These are phyloP conservation scores for Drosophila subquinaria DNA, from an alignment of 2,888 invertebrate genomes.

Conservation along the genomic window DNA sequence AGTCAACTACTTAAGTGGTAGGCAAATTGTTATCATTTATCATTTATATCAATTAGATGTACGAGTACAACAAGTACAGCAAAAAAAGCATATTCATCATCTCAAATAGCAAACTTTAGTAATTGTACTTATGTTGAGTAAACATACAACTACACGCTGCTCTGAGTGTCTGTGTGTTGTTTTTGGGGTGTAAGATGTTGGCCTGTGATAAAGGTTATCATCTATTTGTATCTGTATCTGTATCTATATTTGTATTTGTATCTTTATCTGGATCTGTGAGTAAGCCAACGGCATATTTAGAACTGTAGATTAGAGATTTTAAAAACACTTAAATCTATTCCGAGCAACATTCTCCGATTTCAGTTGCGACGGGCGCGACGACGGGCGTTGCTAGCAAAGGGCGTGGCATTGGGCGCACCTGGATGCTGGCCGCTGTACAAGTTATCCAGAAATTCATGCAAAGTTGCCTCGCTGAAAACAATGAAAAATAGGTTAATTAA, in stretches of 20 bases:
- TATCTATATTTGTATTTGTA: background rate
- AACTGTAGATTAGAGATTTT: conserved; percentile 72
- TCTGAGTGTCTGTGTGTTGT: background rate
- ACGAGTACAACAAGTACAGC: conserved; percentile 44
- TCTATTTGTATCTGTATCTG: conserved; percentile 8
- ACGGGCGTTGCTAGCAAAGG: conserved; percentile 79
- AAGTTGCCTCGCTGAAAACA: conserved; percentile 84
- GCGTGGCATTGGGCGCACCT: conserved; percentile 74
- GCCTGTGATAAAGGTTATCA: conserved; percentile 17
- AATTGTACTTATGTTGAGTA: conserved; percentile 45
- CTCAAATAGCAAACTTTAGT: conserved; percentile 43
- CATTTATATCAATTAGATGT: conserved; percentile 6
- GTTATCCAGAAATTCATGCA: conserved; percentile 85
- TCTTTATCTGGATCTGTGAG: conserved; percentile 43
- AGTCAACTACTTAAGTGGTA: conserved; percentile 56
- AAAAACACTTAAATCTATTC: conserved; percentile 64
- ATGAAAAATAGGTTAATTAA: too few relatives aligned
- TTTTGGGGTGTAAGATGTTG: conserved; percentile 1
- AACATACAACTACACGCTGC: conserved; percentile 12
- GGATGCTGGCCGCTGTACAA: conserved; percentile 85
- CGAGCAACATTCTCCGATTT: conserved; percentile 29
- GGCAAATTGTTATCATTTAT: conserved; percentile 37
- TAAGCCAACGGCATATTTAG: conserved; percentile 51
- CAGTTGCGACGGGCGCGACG: conserved; percentile 84
- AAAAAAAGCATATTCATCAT: conserved; percentile 29